A percentile compares a stretch with the other conserved stretches of the same genome.
These are phyloP conservation scores for Plectropomus leopardus DNA, from an alignment of 2,113 vertebrate species.

Conservation along the genomic window DNA sequence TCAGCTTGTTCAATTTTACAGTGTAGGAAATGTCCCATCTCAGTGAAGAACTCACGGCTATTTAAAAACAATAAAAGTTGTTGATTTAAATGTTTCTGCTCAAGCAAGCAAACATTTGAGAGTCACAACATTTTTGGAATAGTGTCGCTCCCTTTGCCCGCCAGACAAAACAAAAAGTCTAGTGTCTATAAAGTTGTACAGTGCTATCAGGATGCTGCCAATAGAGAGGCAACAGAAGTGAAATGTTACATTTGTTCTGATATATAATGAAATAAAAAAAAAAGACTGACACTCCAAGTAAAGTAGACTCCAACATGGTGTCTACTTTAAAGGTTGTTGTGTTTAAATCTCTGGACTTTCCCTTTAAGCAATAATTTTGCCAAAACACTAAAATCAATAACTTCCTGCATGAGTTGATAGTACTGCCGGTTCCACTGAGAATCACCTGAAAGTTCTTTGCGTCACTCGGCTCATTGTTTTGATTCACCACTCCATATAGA, in stretches of 20 bases:
- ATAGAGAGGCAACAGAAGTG: too few species aligned
- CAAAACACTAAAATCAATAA: not conserved
- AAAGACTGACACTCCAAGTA: too few species aligned
- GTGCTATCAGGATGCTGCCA: not conserved
- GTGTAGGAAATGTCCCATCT: too few species aligned
- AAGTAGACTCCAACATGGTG: too few species aligned
- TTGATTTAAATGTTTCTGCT: too few species aligned
- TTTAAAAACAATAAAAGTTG: not conserved
- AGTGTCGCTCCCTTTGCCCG: not conserved
- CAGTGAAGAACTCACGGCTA: not conserved
- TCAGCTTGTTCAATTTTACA: too few species aligned
- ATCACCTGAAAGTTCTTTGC: not conserved
- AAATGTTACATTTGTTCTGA: too few species aligned
- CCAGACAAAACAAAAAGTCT: not conserved
- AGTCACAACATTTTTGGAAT: not conserved
- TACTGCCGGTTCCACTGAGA: not conserved
- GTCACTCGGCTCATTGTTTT: not conserved
- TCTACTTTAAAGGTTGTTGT: not conserved
- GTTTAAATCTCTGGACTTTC: too few species aligned
- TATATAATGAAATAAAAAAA: too few species aligned
- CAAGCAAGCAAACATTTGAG: not conserved
- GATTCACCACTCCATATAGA: constrained; percentile 11
- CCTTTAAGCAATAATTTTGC: not conserved
- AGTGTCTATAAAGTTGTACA: not conserved
- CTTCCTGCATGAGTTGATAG: not conserved